Conservation (phyloP, 2,888 invertebrate species). For the Xestia ashworthii region DNA sequence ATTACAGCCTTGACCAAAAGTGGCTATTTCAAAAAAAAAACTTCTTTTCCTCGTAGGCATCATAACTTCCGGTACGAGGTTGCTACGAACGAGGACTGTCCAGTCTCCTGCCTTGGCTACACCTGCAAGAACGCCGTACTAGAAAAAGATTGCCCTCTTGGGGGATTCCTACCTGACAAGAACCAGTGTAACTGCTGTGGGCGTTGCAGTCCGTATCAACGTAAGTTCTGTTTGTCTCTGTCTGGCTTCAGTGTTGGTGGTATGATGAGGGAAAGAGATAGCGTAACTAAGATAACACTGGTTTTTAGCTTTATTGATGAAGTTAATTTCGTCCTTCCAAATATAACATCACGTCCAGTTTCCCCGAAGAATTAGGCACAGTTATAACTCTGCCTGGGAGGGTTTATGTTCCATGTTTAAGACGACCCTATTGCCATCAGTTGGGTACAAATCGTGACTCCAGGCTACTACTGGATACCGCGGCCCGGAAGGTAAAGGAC, state of each 20-base stretch:
- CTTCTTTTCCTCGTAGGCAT: slow-evolving; percentile 42
- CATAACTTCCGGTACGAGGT: slow-evolving; percentile 81
- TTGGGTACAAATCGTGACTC: neutral
- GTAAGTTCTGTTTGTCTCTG: slow-evolving; percentile 71
- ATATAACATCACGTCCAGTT: neutral
- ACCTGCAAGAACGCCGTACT: slow-evolving; percentile 72
- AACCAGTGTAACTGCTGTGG: slow-evolving; percentile 86
- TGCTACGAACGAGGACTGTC: slow-evolving; percentile 76
- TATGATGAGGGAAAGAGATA: slow-evolving; percentile 1
- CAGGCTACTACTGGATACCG: neutral
- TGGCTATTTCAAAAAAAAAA: too few relatives aligned
- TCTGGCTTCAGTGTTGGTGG: neutral
- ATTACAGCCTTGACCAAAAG: too few relatives aligned
- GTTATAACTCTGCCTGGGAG: neutral
- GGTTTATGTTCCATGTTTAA: neutral
- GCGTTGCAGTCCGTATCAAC: slow-evolving; percentile 81
- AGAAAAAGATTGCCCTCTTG: slow-evolving; percentile 76
- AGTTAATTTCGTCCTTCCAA: neutral
- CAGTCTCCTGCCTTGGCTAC: slow-evolving; percentile 81
- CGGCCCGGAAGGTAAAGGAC: too few relatives aligned
- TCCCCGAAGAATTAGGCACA: neutral
- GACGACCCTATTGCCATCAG: neutral
- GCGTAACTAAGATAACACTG: neutral
- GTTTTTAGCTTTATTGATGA: neutral
- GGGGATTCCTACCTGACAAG: slow-evolving; percentile 83